A percentile compares a stretch with the other conserved stretches of the same genome.
phyloP scores from a whole-genome alignment of 2,797 vertebrate species.

The Gallinago stenura region DNA sequence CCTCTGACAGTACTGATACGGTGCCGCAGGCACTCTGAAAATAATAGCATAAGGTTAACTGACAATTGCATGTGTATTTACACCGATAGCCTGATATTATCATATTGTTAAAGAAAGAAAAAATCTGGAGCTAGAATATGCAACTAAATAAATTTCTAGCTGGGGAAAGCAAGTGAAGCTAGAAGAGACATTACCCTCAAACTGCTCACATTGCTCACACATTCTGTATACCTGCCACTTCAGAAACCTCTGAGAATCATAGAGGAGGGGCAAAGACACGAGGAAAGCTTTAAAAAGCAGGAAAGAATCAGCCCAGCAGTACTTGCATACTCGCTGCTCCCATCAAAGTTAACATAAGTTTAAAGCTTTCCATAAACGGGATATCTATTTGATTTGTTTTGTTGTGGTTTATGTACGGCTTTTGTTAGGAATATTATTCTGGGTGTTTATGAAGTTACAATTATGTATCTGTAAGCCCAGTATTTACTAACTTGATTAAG shows the following conservation, averaged over 20 bases:
- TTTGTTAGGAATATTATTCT: conserved; percentile 32
- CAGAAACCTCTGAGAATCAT: not conserved
- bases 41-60: conserved; percentile 82
- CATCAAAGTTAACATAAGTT: not conserved
- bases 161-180: conserved; percentile 49
- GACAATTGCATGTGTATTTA: conserved; percentile 84
- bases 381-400: not conserved
- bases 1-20: conserved; percentile 79
- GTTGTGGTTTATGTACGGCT: conserved; percentile 39
- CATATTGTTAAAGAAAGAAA: conserved; percentile 75
- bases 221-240: not conserved
- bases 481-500: conserved; percentile 54
- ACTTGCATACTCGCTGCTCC: not conserved
- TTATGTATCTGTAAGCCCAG: conserved; percentile 34
- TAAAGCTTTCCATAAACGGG: not conserved
- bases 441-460: conserved; percentile 58
- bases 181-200: not conserved
- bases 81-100: conserved; percentile 79
- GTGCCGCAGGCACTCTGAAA: conserved; percentile 79
- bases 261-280: not conserved
- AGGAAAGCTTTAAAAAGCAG: not conserved
- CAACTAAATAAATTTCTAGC: conserved; percentile 70
- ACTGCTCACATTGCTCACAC: not conserved
- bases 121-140: conserved; percentile 55
- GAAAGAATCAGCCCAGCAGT: not conserved